Base-by-base conservation (phyloP, 2,113 vertebrate genomes). In the Embiotoca jacksoni region DNA sequence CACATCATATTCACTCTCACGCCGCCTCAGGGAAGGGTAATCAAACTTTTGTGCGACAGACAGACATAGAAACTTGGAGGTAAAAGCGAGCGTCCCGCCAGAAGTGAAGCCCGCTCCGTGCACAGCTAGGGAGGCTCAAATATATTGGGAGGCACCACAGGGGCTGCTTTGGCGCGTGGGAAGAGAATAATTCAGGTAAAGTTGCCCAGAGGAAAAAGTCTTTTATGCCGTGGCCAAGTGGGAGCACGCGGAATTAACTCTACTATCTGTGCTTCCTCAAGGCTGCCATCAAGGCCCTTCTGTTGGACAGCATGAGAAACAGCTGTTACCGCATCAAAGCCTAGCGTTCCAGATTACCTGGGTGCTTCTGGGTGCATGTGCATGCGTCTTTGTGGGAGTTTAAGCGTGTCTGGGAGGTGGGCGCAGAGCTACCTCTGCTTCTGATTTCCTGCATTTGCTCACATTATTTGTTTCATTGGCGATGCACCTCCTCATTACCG, bases 321-420 rank as follows among this genome's bases (percentile, higher is more conserved):
- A 90, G 85, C 80, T 87, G 65, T 66, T 81, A 16, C 79, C 52
- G 75, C 77, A 78, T 81, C 74, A 75, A 77, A 85, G 30, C 72
- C 63, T 60, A 50, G 37, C 44, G 58, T 63, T 72, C 33, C 5
- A 15, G 52, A 77, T 76, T 61, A 64, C 60, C 6, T 52, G 8
- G 35, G 39, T 66, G 61, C 60, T 50, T 68, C 60, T 67, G 44
- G 23, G 36, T 56, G 13, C 32, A 49, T 47, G 14, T 49, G 58
- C 30, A 30, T 36, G 33, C 46, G 35, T 59, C 49, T 41, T 44
- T 52, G 50, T 5, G 47, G 33, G 64, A 33, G 31, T 69, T 56
- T 15, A 72, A 78, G 39, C 16, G 49, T 52, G 63, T 74, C 54
- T 53, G 37, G 9, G 53, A 59, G 44, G 72, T 75, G 44, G 69